A percentile compares a stretch with the other conserved stretches of the same genome.
Evolutionary conservation across 2,888 invertebrate species (phyloP).

Genomic region (Nebria brevicollis): DNA sequence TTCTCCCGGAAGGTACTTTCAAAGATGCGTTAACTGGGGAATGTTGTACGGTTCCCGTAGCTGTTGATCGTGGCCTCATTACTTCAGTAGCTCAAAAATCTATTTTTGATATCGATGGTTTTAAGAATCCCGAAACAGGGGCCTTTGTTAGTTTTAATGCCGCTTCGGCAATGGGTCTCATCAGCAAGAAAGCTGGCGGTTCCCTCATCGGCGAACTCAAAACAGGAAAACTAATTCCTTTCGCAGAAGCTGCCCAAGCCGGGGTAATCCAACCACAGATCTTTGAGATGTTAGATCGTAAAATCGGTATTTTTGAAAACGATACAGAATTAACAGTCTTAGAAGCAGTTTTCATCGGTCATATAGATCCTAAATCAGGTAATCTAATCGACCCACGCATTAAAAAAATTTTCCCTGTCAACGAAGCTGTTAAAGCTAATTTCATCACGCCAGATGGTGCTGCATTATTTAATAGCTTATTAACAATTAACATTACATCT

Average conservation of each 20-base stretch:
- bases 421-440: slow-evolving; percentile 86
- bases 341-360: slow-evolving; percentile 86
- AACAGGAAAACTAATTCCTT: slow-evolving; percentile 77
- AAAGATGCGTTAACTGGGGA: slow-evolving; percentile 79
- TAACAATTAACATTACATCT: slow-evolving; percentile 88
- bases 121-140: slow-evolving; percentile 82
- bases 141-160: slow-evolving; percentile 87
- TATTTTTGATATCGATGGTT: slow-evolving; percentile 92
- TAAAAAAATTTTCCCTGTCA: slow-evolving; percentile 79
- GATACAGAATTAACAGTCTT: slow-evolving; percentile 83
- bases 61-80: slow-evolving; percentile 88
- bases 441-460: slow-evolving; percentile 90
- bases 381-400: slow-evolving; percentile 81
- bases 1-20: slow-evolving; percentile 80
- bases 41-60: slow-evolving; percentile 82
- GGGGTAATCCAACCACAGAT: slow-evolving; percentile 86
- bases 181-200: slow-evolving; percentile 78
- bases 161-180: slow-evolving; percentile 79
- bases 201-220: slow-evolving; percentile 78
- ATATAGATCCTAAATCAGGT: slow-evolving; percentile 89
- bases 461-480: slow-evolving; percentile 81
- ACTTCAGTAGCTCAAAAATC: slow-evolving; percentile 88
- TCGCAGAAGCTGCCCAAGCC: slow-evolving; percentile 82
- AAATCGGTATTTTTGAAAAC: slow-evolving; percentile 82
- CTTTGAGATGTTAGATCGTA: slow-evolving; percentile 83